Evolutionary conservation across 1,140 invertebrate species (phyloP), one percentile per base, ranked within the genome.

Genomic region (Scaptomyza hsui): DNA sequence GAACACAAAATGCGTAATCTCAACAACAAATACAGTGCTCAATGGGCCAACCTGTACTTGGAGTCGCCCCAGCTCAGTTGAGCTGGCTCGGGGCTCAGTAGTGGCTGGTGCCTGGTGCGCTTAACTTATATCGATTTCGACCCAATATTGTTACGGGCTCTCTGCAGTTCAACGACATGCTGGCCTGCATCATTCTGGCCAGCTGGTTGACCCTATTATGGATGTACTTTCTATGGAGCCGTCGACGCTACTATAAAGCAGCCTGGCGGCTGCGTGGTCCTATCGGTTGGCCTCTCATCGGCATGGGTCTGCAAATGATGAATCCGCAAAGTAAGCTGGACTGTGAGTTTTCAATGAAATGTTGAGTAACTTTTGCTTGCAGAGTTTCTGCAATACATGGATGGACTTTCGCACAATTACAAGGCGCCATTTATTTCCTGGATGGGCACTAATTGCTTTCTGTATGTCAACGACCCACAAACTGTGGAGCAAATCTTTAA

Each of bases 371-470:
- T 53, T 12, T 26, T 19, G 51, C 18, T 61, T 32, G 18, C 18
- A 90, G 89, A 73, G n/a, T 86, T 90, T 68, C 35, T 90, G 16
- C 75, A 72, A 49, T 89, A 86, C 47, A 80, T 90, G 89, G 69
- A 78, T 3, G 44, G 56, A 4, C 70, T 77, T 12, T 86, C 85
- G 1, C 64, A 82, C 5, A 49, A 71, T 41, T 91, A 89, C 13
- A 77, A 57, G 26, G 56, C 79, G 0, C 89, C 89, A 3, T 91
- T 89, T 13, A 82, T 91, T 21, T 89, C 89, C 16, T 91, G 89
- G 89, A 90, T 91, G 89, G 89, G 89, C 15, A 89, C 71, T 18
- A 81, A 75, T 35, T 90, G 89, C 10, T 85, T 91, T 18, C 79
- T 91, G 6, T 90, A 89, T 32, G 69, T 90, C 37, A 90, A 89